phyloP scores from a whole-genome alignment of 37 sponge, comb jelly and placozoan species.

The Halichondria panicea region DNA sequence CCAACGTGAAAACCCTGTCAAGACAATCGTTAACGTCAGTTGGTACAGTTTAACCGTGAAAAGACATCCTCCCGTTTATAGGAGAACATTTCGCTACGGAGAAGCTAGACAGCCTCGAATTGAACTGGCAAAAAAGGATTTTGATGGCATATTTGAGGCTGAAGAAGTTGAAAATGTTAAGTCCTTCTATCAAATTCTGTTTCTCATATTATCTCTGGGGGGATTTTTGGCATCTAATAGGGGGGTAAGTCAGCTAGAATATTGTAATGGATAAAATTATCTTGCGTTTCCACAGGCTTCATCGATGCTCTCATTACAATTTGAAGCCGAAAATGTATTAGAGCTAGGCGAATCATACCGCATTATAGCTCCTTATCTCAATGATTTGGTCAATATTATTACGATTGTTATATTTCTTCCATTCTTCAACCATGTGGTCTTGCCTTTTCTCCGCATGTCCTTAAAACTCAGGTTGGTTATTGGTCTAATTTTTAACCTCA shows the following conservation, averaged over 20 bases:
- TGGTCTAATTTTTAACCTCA: conserved; percentile 2
- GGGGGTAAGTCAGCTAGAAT: conserved; percentile 21
- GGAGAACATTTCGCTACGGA: conserved; percentile 47
- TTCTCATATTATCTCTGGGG: conserved; percentile 23
- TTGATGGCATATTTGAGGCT: conserved; percentile 39
- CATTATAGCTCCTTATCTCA: too few species aligned
- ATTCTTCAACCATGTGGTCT: conserved; percentile 24
- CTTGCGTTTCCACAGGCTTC: too few species aligned
- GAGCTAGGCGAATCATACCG: too few species aligned
- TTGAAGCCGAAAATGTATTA: too few species aligned
- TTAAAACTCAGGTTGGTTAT: conserved; percentile 20
- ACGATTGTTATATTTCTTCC: conserved; percentile 5
- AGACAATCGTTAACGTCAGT: conserved; percentile 16
- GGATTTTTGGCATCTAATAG: conserved; percentile 17
- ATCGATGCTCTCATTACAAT: too few species aligned
- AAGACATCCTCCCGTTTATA: conserved; percentile 13
- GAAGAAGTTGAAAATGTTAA: conserved; percentile 62
- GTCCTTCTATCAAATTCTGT: conserved; percentile 29
- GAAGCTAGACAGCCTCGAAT: conserved; percentile 34
- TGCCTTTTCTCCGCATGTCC: conserved; percentile 11
- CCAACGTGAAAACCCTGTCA: conserved; percentile 24
- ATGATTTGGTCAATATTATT: background rate
- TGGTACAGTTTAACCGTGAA: conserved; percentile 28
- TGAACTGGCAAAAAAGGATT: conserved; percentile 44
- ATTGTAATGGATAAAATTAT: too few species aligned